Conservation (phyloP, 2,797 vertebrate genomes). For the Argya squamiceps region DNA sequence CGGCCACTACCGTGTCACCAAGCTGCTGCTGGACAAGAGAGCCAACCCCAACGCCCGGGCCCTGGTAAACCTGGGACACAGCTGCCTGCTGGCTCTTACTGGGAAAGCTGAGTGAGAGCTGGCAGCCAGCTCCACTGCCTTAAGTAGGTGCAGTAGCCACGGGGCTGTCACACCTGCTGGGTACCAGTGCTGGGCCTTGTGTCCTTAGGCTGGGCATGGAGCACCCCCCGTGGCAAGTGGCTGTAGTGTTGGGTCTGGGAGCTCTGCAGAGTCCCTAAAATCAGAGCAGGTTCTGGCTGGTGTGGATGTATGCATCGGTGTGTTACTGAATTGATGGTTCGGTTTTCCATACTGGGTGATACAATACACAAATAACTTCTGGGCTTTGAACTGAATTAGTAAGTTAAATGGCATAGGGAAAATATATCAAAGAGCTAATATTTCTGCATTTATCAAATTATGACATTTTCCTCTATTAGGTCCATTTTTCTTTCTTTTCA, state of each 20-base stretch:
- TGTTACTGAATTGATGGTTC: neutral
- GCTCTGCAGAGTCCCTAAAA: neutral
- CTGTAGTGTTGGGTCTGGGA: neutral
- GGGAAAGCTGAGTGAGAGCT: neutral
- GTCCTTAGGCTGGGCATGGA: neutral
- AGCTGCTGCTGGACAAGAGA: conserved; percentile 96
- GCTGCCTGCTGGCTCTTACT: neutral
- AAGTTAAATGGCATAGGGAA: neutral
- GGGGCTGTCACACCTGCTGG: neutral
- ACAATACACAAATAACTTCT: neutral
- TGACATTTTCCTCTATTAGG: neutral
- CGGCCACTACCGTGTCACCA: conserved; percentile 95
- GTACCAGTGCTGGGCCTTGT: neutral
- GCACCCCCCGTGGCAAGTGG: rapidly evolving
- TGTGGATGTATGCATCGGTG: neutral
- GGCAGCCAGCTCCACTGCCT: neutral
- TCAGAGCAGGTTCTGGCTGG: neutral
- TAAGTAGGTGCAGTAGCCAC: neutral
- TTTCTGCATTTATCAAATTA: neutral
- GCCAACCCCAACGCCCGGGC: conserved; percentile 97
- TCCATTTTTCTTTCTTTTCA: neutral
- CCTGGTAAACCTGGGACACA: conserved; percentile 80
- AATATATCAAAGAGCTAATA: neutral
- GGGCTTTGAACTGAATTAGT: neutral
- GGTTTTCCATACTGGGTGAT: rapidly evolving